These are phyloP conservation scores for Amazona guildingii DNA, from an alignment of 2,113 vertebrate genomes.

Conservation along the genomic window DNA sequence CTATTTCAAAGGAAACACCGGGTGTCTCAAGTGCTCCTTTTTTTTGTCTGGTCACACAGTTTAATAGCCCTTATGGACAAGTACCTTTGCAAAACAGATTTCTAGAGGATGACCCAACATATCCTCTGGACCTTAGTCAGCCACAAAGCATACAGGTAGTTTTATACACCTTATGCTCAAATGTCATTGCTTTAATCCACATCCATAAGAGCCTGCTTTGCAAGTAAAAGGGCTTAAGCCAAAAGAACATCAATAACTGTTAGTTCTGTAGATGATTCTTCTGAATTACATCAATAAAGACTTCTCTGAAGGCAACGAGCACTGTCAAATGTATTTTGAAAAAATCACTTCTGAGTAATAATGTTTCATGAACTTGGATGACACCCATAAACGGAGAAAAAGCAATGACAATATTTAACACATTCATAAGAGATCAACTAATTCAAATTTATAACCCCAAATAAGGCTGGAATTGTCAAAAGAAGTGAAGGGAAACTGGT, in stretches of 20 bases:
- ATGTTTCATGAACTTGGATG: background rate
- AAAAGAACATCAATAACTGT: background rate
- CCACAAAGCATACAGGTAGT: background rate
- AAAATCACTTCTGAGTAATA: background rate
- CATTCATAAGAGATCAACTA: background rate
- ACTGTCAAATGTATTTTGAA: background rate
- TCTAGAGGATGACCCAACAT: conserved; percentile 16
- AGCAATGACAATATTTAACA: background rate
- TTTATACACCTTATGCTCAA: background rate
- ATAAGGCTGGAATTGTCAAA: background rate
- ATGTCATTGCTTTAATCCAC: background rate
- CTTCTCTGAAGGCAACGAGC: background rate
- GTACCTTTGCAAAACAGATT: conserved; percentile 26
- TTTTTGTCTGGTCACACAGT: background rate
- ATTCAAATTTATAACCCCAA: background rate
- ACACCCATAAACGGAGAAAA: background rate
- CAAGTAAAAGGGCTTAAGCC: background rate
- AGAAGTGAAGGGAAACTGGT: background rate
- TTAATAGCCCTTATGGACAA: background rate
- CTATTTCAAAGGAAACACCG: conserved; percentile 48
- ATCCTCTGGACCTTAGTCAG: background rate
- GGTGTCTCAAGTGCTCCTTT: conserved; percentile 15
- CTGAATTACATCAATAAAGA: background rate
- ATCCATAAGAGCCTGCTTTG: background rate
- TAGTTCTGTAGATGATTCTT: background rate